Evolutionary conservation across 2,797 vertebrate species (phyloP), one percentile per base, ranked within the genome.

Genomic region (Gila robusta): DNA sequence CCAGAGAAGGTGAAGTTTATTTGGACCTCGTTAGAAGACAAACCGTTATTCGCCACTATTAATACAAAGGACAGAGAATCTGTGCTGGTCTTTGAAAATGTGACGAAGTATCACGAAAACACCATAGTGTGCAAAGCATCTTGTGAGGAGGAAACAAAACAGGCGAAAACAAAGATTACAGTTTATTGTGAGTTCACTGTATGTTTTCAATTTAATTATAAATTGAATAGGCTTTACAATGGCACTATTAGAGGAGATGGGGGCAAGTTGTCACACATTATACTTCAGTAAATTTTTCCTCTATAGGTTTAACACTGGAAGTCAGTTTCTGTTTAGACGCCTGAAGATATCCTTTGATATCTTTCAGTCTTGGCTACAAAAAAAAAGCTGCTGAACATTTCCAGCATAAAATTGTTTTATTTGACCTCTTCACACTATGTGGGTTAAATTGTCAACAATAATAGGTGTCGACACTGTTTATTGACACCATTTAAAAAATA

Each of bases 151-250:
- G 6, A 79, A 0, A 5, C 0, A 2, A 87, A 10, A 64, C 89
- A 91, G 78, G 39, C n/a, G 0, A 32, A 0, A 0, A 80, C 71
- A 0, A 5, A 1, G 0, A 79, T 96, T 1, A 67, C 44, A 0
- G 92, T 96, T 2, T 96, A 94, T 90, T 89, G 96, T 96, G 84
- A 95, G 95, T 94, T 47, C 11, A 41, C 39, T 44, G 6, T 26
- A 49, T 82, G 23, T 72, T 79, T 41, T 74, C 5, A 52, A 23
- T 4, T 44, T 72, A 49, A 54, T 14, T 47, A 69, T 47, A 21
- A 1, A 2, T 47, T 71, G 1, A 81, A 70, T 9, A 44, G 26
- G 39, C 14, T 66, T 79, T n/a, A 66, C 2, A 80, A 56, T 44
- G 37, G 37, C 28, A 59, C n/a, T 32, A 32, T 23, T 41, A 41